Evolutionary conservation across 2,888 invertebrate species (phyloP).

Genomic region (Drosophila robusta): DNA sequence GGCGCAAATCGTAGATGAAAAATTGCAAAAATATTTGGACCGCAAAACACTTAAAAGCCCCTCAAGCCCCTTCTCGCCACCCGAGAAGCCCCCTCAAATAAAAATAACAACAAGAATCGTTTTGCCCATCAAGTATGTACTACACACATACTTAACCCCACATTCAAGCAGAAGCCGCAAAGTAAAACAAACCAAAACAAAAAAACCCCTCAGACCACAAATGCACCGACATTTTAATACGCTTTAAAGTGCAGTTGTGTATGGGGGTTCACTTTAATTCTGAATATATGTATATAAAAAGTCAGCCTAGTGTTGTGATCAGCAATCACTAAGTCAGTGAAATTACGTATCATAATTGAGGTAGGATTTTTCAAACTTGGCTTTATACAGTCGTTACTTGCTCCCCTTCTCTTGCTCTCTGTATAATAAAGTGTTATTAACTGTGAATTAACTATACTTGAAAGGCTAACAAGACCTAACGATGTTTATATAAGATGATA

Average conservation of each 20-base stretch:
- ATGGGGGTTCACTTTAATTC: no score
- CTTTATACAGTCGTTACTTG: no score
- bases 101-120: slow-evolving; percentile 34
- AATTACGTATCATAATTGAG: no score
- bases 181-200: not conserved
- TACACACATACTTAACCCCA: slow-evolving; percentile 29
- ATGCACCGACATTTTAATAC: slow-evolving; percentile 16
- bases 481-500: no score
- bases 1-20: slow-evolving; percentile 59
- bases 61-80: not conserved
- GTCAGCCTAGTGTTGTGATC: no score
- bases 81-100: slow-evolving; percentile 20
- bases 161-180: slow-evolving; percentile 5
- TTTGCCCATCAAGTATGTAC: slow-evolving; percentile 19
- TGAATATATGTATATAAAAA: no score
- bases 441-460: no score
- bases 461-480: no score
- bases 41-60: slow-evolving; percentile 57
- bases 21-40: slow-evolving; percentile 63
- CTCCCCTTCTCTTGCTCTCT: no score
- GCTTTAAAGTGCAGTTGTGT: not conserved
- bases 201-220: not conserved
- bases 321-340: no score
- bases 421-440: no score
- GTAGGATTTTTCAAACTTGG: no score